Conservation (phyloP, 2,113 vertebrate species). For the Phasianus colchicus region DNA sequence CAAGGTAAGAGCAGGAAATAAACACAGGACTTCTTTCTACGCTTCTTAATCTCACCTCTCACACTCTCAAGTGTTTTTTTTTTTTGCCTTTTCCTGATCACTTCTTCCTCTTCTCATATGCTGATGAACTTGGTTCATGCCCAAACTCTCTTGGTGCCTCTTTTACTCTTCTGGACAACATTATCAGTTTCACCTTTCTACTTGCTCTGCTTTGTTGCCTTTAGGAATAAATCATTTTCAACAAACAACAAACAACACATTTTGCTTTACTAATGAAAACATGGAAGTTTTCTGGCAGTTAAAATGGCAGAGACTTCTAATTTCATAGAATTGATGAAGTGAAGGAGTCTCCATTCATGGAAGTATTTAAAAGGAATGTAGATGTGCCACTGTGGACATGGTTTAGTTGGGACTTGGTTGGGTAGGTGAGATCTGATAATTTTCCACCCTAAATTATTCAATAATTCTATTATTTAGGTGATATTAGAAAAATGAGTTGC, state of each 20-base stretch:
- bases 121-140: not conserved
- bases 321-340: not conserved
- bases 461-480: not conserved
- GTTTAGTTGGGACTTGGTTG: no score
- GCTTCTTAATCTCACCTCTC: not conserved
- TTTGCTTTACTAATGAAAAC: not conserved
- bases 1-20: not conserved
- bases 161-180: not conserved
- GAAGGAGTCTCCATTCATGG: no score
- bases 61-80: not conserved
- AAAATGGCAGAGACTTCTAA: not conserved
- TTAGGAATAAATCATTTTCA: not conserved
- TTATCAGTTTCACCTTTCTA: not conserved
- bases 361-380: no score
- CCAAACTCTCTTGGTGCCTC: not conserved
- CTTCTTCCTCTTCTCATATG: not conserved
- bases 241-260: not conserved
- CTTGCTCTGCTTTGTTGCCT: not conserved
- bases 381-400: no score
- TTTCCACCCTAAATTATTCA: no score
- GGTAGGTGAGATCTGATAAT: no score
- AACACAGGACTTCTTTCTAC: not conserved
- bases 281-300: not conserved
- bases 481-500: not conserved
- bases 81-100: not conserved